Evolutionary conservation across 2,797 vertebrate species (phyloP).

Genomic region (Scolopax bukidnonensis): DNA sequence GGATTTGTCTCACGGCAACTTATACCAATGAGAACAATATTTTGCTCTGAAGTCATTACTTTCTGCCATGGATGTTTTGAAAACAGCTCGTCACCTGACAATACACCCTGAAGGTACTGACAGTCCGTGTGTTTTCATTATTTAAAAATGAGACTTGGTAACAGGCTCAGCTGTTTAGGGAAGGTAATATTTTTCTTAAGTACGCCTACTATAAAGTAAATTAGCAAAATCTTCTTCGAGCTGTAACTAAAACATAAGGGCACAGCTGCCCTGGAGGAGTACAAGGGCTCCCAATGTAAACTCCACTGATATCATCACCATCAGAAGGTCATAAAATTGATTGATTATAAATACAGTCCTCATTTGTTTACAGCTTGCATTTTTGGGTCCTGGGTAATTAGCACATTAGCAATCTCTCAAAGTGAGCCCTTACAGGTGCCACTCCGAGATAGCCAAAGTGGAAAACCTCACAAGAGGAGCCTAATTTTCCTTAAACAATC

Average conservation of each 20-base stretch:
- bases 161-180: conserved; percentile 58
- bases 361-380: conserved; percentile 96
- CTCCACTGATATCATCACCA: conserved; percentile 95
- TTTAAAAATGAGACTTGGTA: conserved; percentile 36
- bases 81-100: conserved; percentile 66
- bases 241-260: conserved; percentile 73
- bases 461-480: conserved; percentile 28
- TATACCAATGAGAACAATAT: conserved; percentile 69
- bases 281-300: conserved; percentile 91
- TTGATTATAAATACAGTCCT: conserved; percentile 98
- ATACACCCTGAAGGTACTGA: conserved; percentile 63
- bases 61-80: conserved; percentile 44
- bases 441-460: conserved; percentile 41
- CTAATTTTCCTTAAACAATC: neutral
- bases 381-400: conserved; percentile 91
- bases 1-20: conserved; percentile 67
- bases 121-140: conserved; percentile 51
- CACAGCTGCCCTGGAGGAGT: conserved; percentile 90
- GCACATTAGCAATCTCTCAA: conserved; percentile 90
- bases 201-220: conserved; percentile 71
- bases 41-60: conserved; percentile 70
- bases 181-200: conserved; percentile 73
- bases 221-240: conserved; percentile 65
- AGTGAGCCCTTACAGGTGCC: conserved; percentile 94
- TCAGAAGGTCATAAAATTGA: conserved; percentile 98